Evolutionary conservation across 1,140 invertebrate genomes (phyloP), one percentile per base, ranked within the genome.

Genomic region (Drosophila asahinai): DNA sequence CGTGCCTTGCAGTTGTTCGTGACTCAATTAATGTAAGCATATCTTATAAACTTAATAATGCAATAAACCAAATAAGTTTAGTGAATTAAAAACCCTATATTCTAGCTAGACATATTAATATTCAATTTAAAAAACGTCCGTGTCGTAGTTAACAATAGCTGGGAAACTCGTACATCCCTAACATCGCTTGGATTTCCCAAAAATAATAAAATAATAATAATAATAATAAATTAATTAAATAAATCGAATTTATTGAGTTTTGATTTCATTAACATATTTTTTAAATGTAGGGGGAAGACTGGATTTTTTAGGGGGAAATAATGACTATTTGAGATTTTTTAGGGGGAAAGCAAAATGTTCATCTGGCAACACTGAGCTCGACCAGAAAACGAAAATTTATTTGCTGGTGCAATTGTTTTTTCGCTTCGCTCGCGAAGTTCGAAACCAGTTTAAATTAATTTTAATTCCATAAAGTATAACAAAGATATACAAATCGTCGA

Each of bases 361-460:
- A 30, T 30, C 27, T 30, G 27, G 27, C 27, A 30, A 30, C 27
- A 30, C 27, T 30, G 27, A 6, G 5, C 65, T 47, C 30, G 40
- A 7, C 33, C 17, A 51, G 19, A 65, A 65, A 73, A 64, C 72
- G 72, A 57, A 48, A 55, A 72, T 25, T 47, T 55, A 59, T 72
- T 71, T 54, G 49, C 48, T 60, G 48, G 73, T 60, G 73, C 74
- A 67, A 77, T 77, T 74, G 71, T 75, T 75, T 77, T 65, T 78
- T 79, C 65, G 58, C 57, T 70, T 71, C 64, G 19, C 55, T 67
- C 43, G 63, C 60, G 57, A 27, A 77, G 74, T 66, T 48, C 40
- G 42, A 45, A 48, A 54, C 45, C 52, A 66, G 55, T 77, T 58
- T 60, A 22, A 71, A 49, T 19, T 60, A 47, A 27, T 55, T 58